phyloP scores from a whole-genome alignment of 2,888 invertebrate species.

The Dermolepida albohirtum region DNA sequence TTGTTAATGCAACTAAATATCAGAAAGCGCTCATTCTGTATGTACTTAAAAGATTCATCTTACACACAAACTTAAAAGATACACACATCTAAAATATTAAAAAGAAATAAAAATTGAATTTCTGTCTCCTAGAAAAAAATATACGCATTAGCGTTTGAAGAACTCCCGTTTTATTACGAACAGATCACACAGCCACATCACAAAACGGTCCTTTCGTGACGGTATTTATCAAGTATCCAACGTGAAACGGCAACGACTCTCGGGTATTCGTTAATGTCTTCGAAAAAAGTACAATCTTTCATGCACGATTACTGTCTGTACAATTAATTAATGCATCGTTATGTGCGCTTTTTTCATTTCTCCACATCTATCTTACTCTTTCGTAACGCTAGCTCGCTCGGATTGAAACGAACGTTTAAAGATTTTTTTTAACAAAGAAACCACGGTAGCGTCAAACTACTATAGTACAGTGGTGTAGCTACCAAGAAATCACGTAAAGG shows the following conservation, averaged over 20 bases:
- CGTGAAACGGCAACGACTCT: slow-evolving; percentile 41
- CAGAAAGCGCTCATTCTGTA: too few species aligned
- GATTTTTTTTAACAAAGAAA: too few species aligned
- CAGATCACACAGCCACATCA: slow-evolving; percentile 16
- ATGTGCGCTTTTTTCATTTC: slow-evolving; percentile 30
- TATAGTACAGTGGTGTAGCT: too few species aligned
- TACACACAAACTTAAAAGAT: too few species aligned
- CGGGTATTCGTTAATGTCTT: slow-evolving; percentile 43
- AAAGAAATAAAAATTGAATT: slow-evolving; percentile 6
- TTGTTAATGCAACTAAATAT: too few species aligned
- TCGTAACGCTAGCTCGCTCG: neutral
- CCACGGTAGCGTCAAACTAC: too few species aligned
- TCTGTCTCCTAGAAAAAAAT: slow-evolving; percentile 4
- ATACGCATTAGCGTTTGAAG: slow-evolving; percentile 15
- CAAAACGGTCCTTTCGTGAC: slow-evolving; percentile 37
- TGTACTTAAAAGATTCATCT: too few species aligned
- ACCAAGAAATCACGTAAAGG: too few species aligned
- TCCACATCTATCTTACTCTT: slow-evolving; percentile 5
- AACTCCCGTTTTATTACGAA: slow-evolving; percentile 14
- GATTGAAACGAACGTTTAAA: too few species aligned
- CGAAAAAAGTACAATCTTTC: slow-evolving; percentile 39
- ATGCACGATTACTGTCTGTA: slow-evolving; percentile 37
- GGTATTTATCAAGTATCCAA: slow-evolving; percentile 42
- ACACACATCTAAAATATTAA: too few species aligned
- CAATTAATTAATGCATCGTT: slow-evolving; percentile 43